Percentiles rank a stretch among this genome's conserved stretches.
These are phyloP conservation scores for Latrodectus elegans DNA, from an alignment of 2,888 invertebrate species.

Conservation along the genomic window DNA sequence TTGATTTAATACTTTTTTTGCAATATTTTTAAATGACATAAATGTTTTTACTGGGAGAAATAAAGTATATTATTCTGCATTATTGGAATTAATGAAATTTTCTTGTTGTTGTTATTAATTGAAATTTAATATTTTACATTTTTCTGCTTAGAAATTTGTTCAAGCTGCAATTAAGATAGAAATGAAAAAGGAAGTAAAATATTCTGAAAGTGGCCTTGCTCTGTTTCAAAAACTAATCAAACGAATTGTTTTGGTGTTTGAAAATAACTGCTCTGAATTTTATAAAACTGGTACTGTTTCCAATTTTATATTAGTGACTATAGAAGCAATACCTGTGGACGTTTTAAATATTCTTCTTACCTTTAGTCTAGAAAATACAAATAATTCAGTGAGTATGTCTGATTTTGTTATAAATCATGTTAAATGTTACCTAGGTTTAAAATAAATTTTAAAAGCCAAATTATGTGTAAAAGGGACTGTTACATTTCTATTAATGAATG, in stretches of 20 bases:
- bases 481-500: too few relatives aligned
- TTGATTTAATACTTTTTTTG: too few relatives aligned
- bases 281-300: not conserved
- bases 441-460: too few relatives aligned
- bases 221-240: constrained; percentile 18
- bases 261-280: constrained; percentile 4
- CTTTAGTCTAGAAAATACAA: constrained; percentile 36
- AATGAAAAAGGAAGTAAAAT: constrained; percentile 22
- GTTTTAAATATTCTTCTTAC: constrained; percentile 27
- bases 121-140: not conserved
- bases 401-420: not conserved
- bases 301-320: constrained; percentile 9
- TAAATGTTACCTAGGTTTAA: too few relatives aligned
- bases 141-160: constrained; percentile 22
- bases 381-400: constrained; percentile 22
- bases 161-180: constrained; percentile 24
- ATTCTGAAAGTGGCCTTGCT: constrained; percentile 9
- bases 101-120: not conserved
- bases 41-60: too few relatives aligned
- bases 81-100: too few relatives aligned
- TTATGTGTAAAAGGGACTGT: too few relatives aligned
- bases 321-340: constrained; percentile 37
- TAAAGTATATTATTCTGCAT: too few relatives aligned
- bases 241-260: constrained; percentile 10
- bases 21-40: too few relatives aligned